Base-by-base conservation (phyloP, 1,140 invertebrate genomes). In the Drosophila bocki region DNA sequence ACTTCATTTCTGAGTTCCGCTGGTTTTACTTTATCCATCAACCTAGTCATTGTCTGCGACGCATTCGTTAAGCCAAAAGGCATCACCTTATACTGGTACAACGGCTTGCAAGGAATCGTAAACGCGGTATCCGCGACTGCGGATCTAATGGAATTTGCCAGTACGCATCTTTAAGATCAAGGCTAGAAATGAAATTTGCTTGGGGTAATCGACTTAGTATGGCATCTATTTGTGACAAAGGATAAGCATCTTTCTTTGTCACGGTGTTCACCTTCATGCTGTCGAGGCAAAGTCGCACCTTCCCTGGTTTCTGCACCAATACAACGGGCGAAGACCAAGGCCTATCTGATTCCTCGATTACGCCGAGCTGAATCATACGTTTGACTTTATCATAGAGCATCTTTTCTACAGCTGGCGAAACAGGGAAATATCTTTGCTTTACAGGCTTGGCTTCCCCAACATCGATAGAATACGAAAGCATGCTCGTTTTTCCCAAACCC, bases 271-370 rank as follows among this genome's bases (percentile, higher is more conserved):
- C 32, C 32, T 32, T 32, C 8, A 8, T 17, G 4, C 42, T 44
- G n/a, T 44, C n/a, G 9, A 44, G 42, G 42, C 9, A 44, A 9
- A 44, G 8, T 17, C 41, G 41, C 7, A 17, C 17, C 41, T 56
- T 29, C 41, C 33, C 54, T 41, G 35, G 33, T 35, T 75, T 59
- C 29, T 33, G 29, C 50, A 53, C 50, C 45, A 48, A 15, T 0
- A 48, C 45, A 1, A 26, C 45, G 13, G 45, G 22, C 7, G 45
- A 47, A 47, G 29, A 53, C 29, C 29, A 53, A 17, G 29, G 26
- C 3, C 29, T 53, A 6, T 53, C 50, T 1, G 50, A 53, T 13
- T 33, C n/a, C n/a, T 33, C 50, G 2, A 53, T 53, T 19, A 53
- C 50, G 6, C 50, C 29, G 5, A 53, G n/a, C 50, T 33, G n/a